Evolutionary conservation across 1,140 invertebrate species (phyloP).

Genomic region (Pogonomyrmex barbatus): DNA sequence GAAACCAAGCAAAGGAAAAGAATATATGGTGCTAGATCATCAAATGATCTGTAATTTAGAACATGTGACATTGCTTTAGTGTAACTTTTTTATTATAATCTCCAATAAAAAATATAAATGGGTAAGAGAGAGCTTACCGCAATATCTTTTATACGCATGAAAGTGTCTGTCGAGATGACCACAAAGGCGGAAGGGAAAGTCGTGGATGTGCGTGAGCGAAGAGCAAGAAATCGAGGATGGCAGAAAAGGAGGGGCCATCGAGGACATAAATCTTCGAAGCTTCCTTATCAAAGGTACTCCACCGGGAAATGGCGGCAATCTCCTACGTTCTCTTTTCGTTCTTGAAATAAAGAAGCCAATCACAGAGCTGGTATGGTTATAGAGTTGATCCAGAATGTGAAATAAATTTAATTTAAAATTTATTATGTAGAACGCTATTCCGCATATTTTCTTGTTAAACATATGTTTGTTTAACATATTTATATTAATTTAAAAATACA

Average conservation of each 20-base stretch:
- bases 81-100: constrained; percentile 2
- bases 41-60: background rate
- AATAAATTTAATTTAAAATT: constrained; percentile 61
- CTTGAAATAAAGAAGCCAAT: constrained; percentile 81
- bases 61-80: constrained; percentile 5
- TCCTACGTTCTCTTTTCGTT: constrained; percentile 76
- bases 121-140: background rate
- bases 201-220: constrained; percentile 55
- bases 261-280: constrained; percentile 82
- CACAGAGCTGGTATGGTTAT: constrained; percentile 74
- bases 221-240: constrained; percentile 61
- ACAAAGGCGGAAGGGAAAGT: constrained; percentile 51
- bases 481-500: background rate
- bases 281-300: constrained; percentile 76
- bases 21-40: background rate
- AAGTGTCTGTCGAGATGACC: constrained; percentile 29
- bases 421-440: background rate
- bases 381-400: constrained; percentile 33
- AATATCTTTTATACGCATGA: constrained; percentile 33
- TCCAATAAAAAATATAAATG: background rate
- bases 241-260: constrained; percentile 72
- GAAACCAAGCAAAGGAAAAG: background rate
- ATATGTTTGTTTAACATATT: background rate
- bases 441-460: background rate
- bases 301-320: constrained; percentile 75